Evolutionary conservation across 2,888 invertebrate genomes (phyloP).

Genomic region (Perizoma affinitatum): DNA sequence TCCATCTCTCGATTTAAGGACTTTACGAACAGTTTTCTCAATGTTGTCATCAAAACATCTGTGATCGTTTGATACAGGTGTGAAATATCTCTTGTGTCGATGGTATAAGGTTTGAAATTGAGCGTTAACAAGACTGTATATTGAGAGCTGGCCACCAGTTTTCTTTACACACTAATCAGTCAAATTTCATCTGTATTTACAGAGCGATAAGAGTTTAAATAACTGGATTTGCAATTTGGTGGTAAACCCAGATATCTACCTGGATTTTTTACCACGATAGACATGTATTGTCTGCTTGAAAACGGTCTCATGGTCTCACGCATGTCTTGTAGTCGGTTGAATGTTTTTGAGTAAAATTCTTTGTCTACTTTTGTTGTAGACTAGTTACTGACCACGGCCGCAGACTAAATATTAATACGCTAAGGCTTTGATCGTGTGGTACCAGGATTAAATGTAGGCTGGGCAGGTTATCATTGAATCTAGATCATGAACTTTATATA

Average conservation of each 20-base stretch:
- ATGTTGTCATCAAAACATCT: constrained; percentile 35
- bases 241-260: constrained; percentile 50
- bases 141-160: constrained; percentile 24
- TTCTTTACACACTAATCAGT: neutral
- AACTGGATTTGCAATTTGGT: constrained; percentile 24
- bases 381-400: no score
- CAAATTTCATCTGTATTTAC: constrained; percentile 20
- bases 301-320: constrained; percentile 44
- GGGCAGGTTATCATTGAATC: no score
- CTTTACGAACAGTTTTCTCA: constrained; percentile 10
- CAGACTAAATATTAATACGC: no score
- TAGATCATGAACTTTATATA: no score
- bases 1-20: constrained; percentile 19
- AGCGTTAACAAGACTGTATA: constrained; percentile 30
- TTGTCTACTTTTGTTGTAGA: constrained; percentile 3
- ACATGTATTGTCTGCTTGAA: constrained; percentile 52
- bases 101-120: constrained; percentile 26
- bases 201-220: constrained; percentile 12
- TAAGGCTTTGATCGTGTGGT: no score
- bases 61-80: constrained; percentile 27
- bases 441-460: no score
- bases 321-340: constrained; percentile 37
- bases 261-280: constrained; percentile 56
- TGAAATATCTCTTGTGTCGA: constrained; percentile 22
- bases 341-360: constrained; percentile 32